Evolutionary conservation across 53 echinoderm and acorn worm genomes (phyloP).

Genomic region (Stichopus horrens): DNA sequence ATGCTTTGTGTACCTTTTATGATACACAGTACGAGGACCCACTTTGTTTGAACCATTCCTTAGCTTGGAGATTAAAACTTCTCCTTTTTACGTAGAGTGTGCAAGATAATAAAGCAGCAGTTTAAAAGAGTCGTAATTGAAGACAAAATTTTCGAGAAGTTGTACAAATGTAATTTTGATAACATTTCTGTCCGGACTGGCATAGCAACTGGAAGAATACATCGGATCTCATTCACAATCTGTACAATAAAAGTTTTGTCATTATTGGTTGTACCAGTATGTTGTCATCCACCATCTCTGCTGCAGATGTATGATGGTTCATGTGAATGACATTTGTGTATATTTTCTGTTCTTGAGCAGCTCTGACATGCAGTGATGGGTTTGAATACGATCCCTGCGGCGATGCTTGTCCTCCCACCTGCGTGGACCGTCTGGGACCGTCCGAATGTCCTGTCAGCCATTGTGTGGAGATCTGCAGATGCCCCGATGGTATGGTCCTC

Average conservation of each 20-base stretch:
- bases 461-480: slow-evolving; percentile 81
- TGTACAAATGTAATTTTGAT: no score
- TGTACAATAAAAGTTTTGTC: neutral
- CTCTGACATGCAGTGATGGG: slow-evolving; percentile 51
- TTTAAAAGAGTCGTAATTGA: no score
- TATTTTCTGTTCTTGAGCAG: slow-evolving; percentile 3
- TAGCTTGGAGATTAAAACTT: no score
- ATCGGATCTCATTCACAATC: neutral
- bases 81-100: no score
- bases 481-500: slow-evolving; percentile 70
- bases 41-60: no score
- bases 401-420: slow-evolving; percentile 63
- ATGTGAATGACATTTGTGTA: neutral
- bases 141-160: no score
- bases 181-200: no score
- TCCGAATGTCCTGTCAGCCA: slow-evolving; percentile 40
- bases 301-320: no score
- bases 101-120: no score
- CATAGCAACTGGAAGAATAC: neutral
- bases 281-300: neutral
- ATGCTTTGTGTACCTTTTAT: no score
- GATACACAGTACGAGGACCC: no score
- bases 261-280: neutral
- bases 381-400: slow-evolving; percentile 54
- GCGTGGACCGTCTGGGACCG: slow-evolving; percentile 49